phyloP scores from a whole-genome alignment of 1,140 invertebrate species.

The Lerema accius region DNA sequence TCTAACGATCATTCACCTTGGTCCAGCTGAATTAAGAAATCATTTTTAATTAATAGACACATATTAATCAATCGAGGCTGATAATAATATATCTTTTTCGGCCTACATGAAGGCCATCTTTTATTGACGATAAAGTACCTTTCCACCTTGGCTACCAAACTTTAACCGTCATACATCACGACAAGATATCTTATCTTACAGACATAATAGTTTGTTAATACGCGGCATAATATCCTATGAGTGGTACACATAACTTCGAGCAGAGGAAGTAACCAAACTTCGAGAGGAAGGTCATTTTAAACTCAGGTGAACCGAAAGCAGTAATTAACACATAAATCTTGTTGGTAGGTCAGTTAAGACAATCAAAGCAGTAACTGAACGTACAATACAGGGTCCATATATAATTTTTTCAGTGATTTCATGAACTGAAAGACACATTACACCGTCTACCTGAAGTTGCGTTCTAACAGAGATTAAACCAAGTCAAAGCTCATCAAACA shows the following conservation, averaged over 20 bases:
- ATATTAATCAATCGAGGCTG: neutral
- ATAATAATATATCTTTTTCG: neutral
- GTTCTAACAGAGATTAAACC: too few species aligned
- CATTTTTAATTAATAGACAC: too few species aligned
- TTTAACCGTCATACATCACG: neutral
- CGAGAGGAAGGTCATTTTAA: conserved; percentile 35
- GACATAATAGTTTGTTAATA: neutral
- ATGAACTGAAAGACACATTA: too few species aligned
- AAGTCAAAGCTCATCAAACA: too few species aligned
- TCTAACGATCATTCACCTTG: too few species aligned
- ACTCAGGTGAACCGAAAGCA: conserved; percentile 31
- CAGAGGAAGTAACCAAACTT: conserved; percentile 23
- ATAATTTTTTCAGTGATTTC: too few species aligned
- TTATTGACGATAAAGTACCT: neutral
- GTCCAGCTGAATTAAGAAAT: too few species aligned
- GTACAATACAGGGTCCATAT: too few species aligned
- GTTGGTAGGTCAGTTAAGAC: too few species aligned
- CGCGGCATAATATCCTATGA: neutral
- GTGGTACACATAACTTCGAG: too few species aligned
- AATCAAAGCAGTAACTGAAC: too few species aligned
- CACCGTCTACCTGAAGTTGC: too few species aligned
- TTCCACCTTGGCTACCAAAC: neutral
- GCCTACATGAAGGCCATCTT: neutral
- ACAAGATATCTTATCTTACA: conserved; percentile 1
- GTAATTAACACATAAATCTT: conserved; percentile 43